Conservation (phyloP, 92 coral and sea anemone species). For the Phymanthus crucifer region DNA sequence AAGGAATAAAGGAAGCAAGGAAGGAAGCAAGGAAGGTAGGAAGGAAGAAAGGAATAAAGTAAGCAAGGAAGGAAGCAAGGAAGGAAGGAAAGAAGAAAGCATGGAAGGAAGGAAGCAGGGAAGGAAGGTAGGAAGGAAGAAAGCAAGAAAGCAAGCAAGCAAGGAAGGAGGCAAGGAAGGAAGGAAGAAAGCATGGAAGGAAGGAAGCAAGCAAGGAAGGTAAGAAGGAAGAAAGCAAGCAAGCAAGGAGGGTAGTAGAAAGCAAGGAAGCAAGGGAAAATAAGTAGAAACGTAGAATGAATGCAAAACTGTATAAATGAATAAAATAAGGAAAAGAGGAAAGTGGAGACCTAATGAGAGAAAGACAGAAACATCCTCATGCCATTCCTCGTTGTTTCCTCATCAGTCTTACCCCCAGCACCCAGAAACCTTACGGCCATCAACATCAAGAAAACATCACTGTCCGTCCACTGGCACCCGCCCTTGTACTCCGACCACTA, state of each 20-base stretch:
- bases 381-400: neutral
- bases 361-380: neutral
- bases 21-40: too few species aligned
- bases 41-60: too few species aligned
- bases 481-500: conserved; percentile 6
- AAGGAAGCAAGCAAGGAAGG: too few species aligned
- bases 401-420: conserved; percentile 16
- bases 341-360: too few species aligned
- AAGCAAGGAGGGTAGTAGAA: neutral
- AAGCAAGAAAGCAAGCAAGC: neutral
- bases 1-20: neutral
- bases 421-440: conserved; percentile 6
- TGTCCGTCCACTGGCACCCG: conserved; percentile 14
- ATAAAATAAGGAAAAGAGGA: too few species aligned
- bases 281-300: too few species aligned
- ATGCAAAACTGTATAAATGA: too few species aligned
- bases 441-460: neutral
- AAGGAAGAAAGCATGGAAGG: too few species aligned
- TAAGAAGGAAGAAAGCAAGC: too few species aligned
- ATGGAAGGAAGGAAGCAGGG: neutral
- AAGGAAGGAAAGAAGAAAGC: neutral
- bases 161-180: neutral
- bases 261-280: neutral
- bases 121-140: neutral
- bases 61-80: neutral